A percentile compares a stretch with the other conserved stretches of the same genome.
Evolutionary conservation across 2,113 vertebrate genomes (phyloP).

Genomic region (Xyrauchen texanus): DNA sequence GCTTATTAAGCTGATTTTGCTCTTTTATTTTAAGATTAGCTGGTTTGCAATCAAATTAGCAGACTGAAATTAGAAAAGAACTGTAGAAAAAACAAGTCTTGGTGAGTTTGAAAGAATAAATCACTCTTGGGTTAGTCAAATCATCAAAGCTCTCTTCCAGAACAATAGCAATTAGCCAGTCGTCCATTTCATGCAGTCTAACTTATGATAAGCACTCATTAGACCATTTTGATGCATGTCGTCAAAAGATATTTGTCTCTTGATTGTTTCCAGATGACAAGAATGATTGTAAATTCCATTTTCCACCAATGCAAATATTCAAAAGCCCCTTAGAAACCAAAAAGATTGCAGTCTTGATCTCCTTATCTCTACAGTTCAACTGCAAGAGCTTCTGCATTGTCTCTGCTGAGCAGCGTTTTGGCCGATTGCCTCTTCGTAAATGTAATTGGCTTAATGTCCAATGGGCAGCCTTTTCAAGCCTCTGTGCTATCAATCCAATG

Average conservation of each 20-base stretch:
- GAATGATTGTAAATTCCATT: not conserved
- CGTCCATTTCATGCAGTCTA: not conserved
- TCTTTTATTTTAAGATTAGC: not conserved
- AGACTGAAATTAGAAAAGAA: not conserved
- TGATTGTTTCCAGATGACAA: slow-evolving; percentile 10
- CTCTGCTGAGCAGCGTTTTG: slow-evolving; percentile 14
- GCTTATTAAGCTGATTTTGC: not conserved
- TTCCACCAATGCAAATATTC: slow-evolving; percentile 10
- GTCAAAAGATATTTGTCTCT: not conserved
- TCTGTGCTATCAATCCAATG: slow-evolving; percentile 8
- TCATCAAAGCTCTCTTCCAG: slow-evolving; percentile 33
- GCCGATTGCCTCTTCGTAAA: slow-evolving; percentile 20
- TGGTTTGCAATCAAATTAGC: not conserved
- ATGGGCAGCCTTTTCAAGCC: slow-evolving; percentile 17
- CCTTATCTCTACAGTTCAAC: not conserved
- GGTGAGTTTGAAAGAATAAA: not conserved
- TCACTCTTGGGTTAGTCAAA: not conserved
- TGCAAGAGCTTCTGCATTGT: slow-evolving; percentile 1
- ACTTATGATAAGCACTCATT: not conserved
- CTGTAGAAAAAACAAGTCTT: not conserved
- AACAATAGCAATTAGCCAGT: slow-evolving; percentile 18
- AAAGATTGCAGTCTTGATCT: slow-evolving; percentile 18
- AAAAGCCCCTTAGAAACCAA: not conserved
- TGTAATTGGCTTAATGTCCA: slow-evolving; percentile 18
- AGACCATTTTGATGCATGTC: not conserved